Evolutionary conservation across 2,113 vertebrate species (phyloP), one percentile per base, ranked within the genome.

Genomic region (Solea solea): DNA sequence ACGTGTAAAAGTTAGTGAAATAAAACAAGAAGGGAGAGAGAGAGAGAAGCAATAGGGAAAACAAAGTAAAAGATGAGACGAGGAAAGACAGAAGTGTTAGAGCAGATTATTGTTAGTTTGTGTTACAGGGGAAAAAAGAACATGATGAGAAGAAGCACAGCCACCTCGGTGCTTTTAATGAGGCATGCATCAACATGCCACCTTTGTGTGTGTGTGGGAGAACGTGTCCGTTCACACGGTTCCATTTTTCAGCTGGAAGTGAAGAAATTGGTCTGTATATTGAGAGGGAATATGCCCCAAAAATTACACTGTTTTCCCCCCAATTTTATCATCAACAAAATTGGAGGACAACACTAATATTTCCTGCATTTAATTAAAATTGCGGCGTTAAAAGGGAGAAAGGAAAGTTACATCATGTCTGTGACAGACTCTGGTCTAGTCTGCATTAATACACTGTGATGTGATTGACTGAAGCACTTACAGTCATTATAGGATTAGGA

Each of bases 111-210:
- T 51, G 68, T 82, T 72, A 80, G 80, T 1, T 77, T 58, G 51
- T 49, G 66, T 76, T 65, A 61, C 51, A 48, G 45, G 49, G 55
- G 1, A 9, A 49, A 61, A 41, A 55, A 15, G 15, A 50, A 76
- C 72, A 69, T 50, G 6, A 65, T 7, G 8, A 67, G n/a, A 58
- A 69, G 67, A 80, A 28, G 74, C n/a, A 46, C n/a, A 80, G 64
- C 46, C 48, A 74, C 27, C n/a, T 4, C 52, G 55, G 64, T 34
- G 74, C 15, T 74, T 11, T 49, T 8, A 44, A 60, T 7, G 8
- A 59, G 69, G 70, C 87, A n/a, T 90, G 88, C 81, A 50, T 48
- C 7, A 4, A 86, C 89, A 90, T 84, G 91, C 82, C 39, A 64
- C 62, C 42, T 69, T 76, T 86, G 74, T 80, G 83, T 41, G 78